Percentiles rank a stretch among this genome's conserved stretches.
Evolutionary conservation across 1,140 invertebrate genomes (phyloP).

Genomic region (Drosophila ercepeae): DNA sequence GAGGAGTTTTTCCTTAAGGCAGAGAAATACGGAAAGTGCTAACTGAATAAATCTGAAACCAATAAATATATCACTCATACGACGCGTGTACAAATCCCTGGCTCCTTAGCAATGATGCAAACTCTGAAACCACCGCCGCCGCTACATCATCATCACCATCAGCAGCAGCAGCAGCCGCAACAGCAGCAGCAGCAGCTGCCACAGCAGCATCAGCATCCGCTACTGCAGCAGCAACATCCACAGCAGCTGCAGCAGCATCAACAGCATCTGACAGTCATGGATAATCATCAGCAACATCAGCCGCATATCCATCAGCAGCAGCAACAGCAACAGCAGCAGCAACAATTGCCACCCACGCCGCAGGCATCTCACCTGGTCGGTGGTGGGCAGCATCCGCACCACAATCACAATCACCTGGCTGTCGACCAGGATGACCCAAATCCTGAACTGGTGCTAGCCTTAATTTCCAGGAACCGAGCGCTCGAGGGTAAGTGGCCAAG

Average conservation of each 20-base stretch:
- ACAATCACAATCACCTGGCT: constrained; percentile 66
- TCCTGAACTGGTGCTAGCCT: constrained; percentile 92
- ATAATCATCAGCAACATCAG: constrained; percentile 67
- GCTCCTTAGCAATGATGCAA: constrained; percentile 82
- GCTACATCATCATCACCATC: constrained; percentile 75
- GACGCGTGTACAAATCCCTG: constrained; percentile 44
- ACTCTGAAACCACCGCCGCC: constrained; percentile 81
- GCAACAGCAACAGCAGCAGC: constrained; percentile 64
- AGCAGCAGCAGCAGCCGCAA: constrained; percentile 61
- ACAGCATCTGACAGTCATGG: constrained; percentile 75
- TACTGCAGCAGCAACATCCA: constrained; percentile 13
- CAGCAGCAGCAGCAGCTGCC: constrained; percentile 49
- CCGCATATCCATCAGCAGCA: constrained; percentile 66
- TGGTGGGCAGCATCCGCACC: constrained; percentile 52
- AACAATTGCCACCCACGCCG: constrained; percentile 84
- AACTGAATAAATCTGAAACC: constrained; percentile 2
- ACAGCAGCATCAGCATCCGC: constrained; percentile 57
- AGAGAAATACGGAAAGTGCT: not conserved
- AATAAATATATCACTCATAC: constrained; percentile 40
- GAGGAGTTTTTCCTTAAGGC: constrained; percentile 5
- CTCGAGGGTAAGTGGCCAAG: constrained; percentile 90
- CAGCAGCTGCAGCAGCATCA: constrained; percentile 52
- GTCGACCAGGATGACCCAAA: constrained; percentile 85
- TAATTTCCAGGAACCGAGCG: constrained; percentile 93
- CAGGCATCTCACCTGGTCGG: constrained; percentile 84